Conservation (phyloP, 2,888 invertebrate genomes). For the Xylota sylvarum region DNA sequence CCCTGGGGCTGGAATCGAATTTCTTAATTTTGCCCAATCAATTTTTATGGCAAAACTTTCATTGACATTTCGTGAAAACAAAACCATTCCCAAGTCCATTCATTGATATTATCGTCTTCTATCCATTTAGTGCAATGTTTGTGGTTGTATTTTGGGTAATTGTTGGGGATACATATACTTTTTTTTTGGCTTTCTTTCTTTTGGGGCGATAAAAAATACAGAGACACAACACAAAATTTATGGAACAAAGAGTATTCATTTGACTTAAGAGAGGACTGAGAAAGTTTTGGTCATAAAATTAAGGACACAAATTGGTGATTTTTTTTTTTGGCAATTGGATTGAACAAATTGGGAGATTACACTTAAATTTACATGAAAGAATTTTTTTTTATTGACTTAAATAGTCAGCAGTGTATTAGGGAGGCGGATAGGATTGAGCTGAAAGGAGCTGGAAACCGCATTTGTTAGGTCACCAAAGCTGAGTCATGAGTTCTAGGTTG, state of each 20-base stretch:
- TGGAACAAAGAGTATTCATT: neutral
- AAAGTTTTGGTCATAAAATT: conserved; percentile 53
- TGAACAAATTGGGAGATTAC: neutral
- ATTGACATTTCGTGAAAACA: conserved; percentile 60
- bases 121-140: conserved; percentile 51
- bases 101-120: conserved; percentile 46
- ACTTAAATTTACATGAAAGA: neutral
- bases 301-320: conserved; percentile 11
- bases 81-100: conserved; percentile 32
- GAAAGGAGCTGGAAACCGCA: no score
- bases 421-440: no score
- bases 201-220: conserved; percentile 3
- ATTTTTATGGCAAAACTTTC: conserved; percentile 70
- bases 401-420: no score
- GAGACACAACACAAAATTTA: neutral
- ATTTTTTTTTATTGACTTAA: no score
- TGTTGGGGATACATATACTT: neutral
- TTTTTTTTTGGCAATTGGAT: neutral
- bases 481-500: no score
- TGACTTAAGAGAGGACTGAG: conserved; percentile 11
- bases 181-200: neutral
- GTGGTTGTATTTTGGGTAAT: conserved; percentile 24
- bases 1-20: conserved; percentile 2
- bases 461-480: no score
- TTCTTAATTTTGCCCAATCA: conserved; percentile 63